Conservation (phyloP, 2,888 invertebrate genomes). For the Lepidocyrtinus sp. region DNA sequence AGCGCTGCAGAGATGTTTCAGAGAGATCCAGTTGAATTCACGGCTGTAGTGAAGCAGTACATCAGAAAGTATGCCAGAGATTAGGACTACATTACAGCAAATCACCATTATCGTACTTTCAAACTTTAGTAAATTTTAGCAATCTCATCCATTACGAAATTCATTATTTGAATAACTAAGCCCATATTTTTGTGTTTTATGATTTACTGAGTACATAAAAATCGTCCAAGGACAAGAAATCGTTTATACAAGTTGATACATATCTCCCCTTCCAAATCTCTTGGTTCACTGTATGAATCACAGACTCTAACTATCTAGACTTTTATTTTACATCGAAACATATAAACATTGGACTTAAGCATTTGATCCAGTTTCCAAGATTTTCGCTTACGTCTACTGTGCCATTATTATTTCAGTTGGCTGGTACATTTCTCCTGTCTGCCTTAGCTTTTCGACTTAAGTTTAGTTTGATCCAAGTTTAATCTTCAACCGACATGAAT, state of each 20-base stretch:
- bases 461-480: neutral
- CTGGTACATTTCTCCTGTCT: neutral
- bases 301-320: neutral
- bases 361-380: neutral
- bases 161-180: neutral
- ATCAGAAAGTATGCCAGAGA: constrained; percentile 15
- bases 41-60: neutral
- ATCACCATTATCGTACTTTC: too few relatives aligned
- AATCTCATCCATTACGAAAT: neutral
- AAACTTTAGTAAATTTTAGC: neutral
- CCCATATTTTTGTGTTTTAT: neutral
- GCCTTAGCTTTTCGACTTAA: neutral
- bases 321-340: neutral
- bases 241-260: neutral
- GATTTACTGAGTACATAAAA: neutral
- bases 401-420: neutral
- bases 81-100: neutral
- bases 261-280: neutral
- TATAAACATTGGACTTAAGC: neutral
- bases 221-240: neutral
- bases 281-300: neutral
- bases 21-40: neutral
- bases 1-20: constrained; percentile 27
- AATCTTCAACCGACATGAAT: neutral
- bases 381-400: neutral